Conservation (phyloP, 2,113 vertebrate species). For the Paratilapia polleni region DNA sequence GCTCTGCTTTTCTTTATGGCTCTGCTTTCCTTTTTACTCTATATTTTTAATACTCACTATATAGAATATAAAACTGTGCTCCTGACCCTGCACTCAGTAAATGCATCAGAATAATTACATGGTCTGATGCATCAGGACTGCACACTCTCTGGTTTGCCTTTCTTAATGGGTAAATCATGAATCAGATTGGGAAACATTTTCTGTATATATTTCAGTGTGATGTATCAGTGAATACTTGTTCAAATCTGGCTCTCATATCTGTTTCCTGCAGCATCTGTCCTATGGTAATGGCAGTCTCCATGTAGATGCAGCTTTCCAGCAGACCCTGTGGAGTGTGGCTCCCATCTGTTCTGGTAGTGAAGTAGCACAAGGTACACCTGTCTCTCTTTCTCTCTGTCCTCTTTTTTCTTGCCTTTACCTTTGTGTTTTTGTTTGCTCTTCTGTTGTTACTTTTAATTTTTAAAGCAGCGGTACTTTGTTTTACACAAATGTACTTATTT, state of each 20-base stretch:
- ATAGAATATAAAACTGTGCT: neutral
- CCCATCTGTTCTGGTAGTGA: constrained; percentile 97
- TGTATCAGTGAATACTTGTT: neutral
- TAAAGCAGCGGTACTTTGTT: too few relatives aligned
- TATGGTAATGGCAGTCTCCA: constrained; percentile 89
- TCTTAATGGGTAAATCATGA: neutral
- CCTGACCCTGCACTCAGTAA: too few relatives aligned
- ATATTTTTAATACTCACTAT: neutral
- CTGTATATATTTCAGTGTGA: neutral
- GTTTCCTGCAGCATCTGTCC: constrained; percentile 87
- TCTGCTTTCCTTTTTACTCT: neutral
- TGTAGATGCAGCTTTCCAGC: constrained; percentile 96
- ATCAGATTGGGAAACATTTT: neutral
- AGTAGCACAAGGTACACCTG: constrained; percentile 89
- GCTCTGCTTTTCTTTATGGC: neutral
- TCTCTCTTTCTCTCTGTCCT: neutral
- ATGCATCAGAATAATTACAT: neutral
- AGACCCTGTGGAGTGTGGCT: constrained; percentile 95
- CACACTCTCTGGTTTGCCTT: neutral
- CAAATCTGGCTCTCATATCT: neutral
- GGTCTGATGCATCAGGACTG: neutral
- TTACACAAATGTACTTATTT: neutral
- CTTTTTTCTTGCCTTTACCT: neutral
- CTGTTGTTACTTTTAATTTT: neutral
- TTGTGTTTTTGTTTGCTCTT: neutral